Evolutionary conservation across 1,140 invertebrate genomes (phyloP).

Genomic region (Anastrepha ludens): DNA sequence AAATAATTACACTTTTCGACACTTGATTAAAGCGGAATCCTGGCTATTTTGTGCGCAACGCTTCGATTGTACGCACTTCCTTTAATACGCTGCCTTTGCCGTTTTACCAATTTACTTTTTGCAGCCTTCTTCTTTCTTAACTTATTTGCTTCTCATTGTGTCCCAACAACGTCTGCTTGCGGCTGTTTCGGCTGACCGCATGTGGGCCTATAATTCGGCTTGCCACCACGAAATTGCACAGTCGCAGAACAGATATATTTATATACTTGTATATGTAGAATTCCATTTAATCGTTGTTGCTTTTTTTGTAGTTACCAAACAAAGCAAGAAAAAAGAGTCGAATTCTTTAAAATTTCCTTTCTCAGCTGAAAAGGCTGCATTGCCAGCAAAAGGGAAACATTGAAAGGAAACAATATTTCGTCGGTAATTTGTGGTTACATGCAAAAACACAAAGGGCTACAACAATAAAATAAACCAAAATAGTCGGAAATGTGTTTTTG

Average conservation of each 20-base stretch:
- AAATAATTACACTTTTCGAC: constrained; percentile 52
- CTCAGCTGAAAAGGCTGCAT: neutral
- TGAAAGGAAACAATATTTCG: neutral
- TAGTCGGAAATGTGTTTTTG: neutral
- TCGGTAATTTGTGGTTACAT: constrained; percentile 7
- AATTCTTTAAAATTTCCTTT: neutral
- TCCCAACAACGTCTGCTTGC: neutral
- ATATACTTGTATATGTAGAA: neutral
- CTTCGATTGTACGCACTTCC: neutral
- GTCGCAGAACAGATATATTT: neutral
- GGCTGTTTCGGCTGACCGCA: neutral
- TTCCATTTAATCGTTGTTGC: too few relatives aligned
- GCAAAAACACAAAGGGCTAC: neutral
- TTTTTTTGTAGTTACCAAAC: neutral
- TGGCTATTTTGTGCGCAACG: neutral
- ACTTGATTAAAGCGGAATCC: constrained; percentile 46
- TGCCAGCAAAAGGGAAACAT: neutral
- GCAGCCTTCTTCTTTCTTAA: neutral
- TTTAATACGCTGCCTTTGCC: neutral
- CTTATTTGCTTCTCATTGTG: constrained; percentile 23
- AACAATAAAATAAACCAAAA: neutral
- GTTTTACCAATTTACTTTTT: neutral
- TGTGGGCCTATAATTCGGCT: neutral
- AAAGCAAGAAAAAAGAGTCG: neutral
- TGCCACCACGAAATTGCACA: constrained; percentile 8